Base-by-base conservation (phyloP, 2,797 vertebrate genomes). In the Rhinichthys osculus region DNA sequence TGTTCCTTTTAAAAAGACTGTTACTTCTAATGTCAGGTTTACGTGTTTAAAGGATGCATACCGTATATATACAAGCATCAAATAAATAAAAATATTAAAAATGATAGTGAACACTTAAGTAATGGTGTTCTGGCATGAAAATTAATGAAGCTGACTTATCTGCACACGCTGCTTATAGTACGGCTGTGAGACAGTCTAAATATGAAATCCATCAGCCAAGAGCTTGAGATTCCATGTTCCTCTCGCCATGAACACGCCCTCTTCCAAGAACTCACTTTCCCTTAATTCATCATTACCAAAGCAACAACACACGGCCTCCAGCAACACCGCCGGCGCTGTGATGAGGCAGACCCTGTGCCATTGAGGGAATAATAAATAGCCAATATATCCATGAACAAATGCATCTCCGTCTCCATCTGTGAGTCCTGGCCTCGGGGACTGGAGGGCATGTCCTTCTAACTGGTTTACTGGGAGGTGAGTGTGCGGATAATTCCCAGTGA, bases 391-490 rank as follows among this genome's bases (percentile, higher is more conserved):
- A 47, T 33, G 47, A 33, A 86, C 52, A 89, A 78, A 88, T 85
- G 67, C 66, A 71, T 88, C 73, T 77, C 7, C 11, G 78, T 67
- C 30, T 8, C 4, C 21, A 50, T 87, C 69, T 85, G 77, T 52
- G 13, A 27, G 84, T 27, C 35, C 83, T 50, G 82, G 81, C 86
- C 89, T 57, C 59, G 10, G 86, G 92, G 92, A 91, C 87, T 91
- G 30, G 57, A 17, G 85, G 30, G 89, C 83, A 87, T 85, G 85
- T 91, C 86, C 90, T 83, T 88, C 80, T 90, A 90, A 91, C 89
- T 83, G 89, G 89, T 93, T 96, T 95, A 93, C 73, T 89, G 89
- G 90, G 92, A 92, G 95, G 94, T 95, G 93, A 95, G 77, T 90
- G 89, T 57, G 92, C 66, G 44, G 82, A 82, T 89, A 87, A 90